A percentile compares a stretch with the other conserved stretches of the same genome.
These are phyloP conservation scores for Mesochorus sp. DNA, from an alignment of 2,888 invertebrate species.

Conservation along the genomic window DNA sequence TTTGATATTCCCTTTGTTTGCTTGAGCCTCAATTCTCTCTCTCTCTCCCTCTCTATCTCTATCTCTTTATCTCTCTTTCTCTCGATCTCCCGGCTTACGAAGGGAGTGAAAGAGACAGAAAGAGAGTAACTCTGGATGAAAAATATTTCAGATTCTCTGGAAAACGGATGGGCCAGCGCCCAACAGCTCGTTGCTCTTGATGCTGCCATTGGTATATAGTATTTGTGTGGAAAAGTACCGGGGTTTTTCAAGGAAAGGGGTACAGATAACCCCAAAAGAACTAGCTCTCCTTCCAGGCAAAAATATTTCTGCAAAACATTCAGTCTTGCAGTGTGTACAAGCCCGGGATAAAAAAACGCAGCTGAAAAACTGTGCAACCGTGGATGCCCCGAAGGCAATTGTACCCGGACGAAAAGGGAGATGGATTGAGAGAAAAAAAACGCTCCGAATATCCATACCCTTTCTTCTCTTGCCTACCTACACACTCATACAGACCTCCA, in stretches of 20 bases:
- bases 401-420: slow-evolving; percentile 22
- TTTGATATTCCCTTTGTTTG: slow-evolving; percentile 76
- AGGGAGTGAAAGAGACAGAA: slow-evolving; percentile 26
- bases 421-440: slow-evolving; percentile 30
- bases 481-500: too few relatives aligned
- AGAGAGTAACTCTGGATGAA: slow-evolving; percentile 61
- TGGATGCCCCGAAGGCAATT: slow-evolving; percentile 55
- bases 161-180: slow-evolving; percentile 54
- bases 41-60: background rate
- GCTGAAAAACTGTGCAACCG: slow-evolving; percentile 54
- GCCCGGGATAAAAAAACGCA: slow-evolving; percentile 40
- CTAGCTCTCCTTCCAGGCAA: slow-evolving; percentile 23
- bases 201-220: slow-evolving; percentile 47
- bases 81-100: background rate
- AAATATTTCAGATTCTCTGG: slow-evolving; percentile 75
- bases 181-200: slow-evolving; percentile 54
- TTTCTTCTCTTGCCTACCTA: slow-evolving; percentile 61
- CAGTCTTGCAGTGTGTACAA: slow-evolving; percentile 49
- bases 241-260: slow-evolving; percentile 15
- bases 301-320: slow-evolving; percentile 44
- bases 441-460: slow-evolving; percentile 26
- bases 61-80: background rate
- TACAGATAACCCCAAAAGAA: slow-evolving; percentile 32
- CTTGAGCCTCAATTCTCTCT: slow-evolving; percentile 28
- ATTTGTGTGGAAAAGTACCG: slow-evolving; percentile 34